These are phyloP conservation scores for Agapostemon virescens DNA, from an alignment of 2,888 invertebrate species.

Conservation along the genomic window DNA sequence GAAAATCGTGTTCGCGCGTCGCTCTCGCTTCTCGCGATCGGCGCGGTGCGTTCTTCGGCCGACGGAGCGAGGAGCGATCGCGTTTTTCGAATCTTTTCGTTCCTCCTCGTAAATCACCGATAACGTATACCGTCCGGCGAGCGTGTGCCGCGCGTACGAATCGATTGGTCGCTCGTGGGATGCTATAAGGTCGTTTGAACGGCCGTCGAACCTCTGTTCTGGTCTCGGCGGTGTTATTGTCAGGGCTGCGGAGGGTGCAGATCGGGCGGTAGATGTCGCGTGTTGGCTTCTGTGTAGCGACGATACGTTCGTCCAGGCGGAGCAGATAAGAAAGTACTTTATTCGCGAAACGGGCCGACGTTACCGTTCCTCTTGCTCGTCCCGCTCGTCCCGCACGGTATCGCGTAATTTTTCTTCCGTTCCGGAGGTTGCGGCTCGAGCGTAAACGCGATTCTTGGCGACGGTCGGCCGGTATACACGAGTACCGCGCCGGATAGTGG, in stretches of 20 bases:
- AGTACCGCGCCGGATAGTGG: background rate
- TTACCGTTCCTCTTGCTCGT: background rate
- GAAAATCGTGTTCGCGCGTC: too few species aligned
- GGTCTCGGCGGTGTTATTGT: background rate
- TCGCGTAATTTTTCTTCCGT: constrained; percentile 27
- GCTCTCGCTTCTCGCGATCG: too few species aligned
- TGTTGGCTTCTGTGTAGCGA: background rate
- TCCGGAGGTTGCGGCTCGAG: background rate
- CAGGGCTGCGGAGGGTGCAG: background rate
- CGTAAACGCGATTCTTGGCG: constrained; percentile 16
- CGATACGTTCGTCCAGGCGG: constrained; percentile 3
- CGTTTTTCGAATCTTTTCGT: background rate
- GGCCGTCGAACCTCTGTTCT: background rate
- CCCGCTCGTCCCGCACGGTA: background rate
- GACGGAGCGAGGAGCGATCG: too few species aligned
- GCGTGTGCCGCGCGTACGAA: background rate
- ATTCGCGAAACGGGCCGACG: constrained; percentile 15
- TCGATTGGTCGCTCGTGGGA: background rate
- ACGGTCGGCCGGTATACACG: background rate
- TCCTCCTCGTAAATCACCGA: background rate
- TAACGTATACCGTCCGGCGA: background rate
- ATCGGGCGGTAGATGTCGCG: background rate
- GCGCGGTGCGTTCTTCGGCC: too few species aligned
- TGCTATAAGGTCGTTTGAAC: background rate
- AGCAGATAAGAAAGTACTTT: constrained; percentile 15